These are phyloP conservation scores for Gadus macrocephalus DNA, from an alignment of 2,113 vertebrate species.

Conservation along the genomic window DNA sequence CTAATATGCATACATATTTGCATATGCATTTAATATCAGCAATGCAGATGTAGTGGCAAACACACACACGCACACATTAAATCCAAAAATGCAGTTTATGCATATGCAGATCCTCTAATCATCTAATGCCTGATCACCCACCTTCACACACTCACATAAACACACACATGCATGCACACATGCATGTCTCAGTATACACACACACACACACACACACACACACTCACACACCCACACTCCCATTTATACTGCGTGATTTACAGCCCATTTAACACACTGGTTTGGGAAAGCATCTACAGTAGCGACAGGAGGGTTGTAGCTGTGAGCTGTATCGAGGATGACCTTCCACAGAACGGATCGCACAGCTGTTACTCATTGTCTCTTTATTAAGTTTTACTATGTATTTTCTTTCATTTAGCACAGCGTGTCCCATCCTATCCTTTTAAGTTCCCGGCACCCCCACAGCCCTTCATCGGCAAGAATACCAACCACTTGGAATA, in stretches of 20 bases:
- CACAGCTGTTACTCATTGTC: not conserved
- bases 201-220: no score
- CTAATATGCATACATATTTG: no score
- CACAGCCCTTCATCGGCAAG: no score
- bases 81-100: not conserved
- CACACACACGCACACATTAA: not conserved
- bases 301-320: not conserved
- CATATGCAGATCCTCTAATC: not conserved
- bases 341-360: not conserved
- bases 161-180: not conserved
- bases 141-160: not conserved
- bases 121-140: not conserved
- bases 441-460: no score
- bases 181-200: not conserved
- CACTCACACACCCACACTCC: no score
- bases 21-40: no score
- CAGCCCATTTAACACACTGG: not conserved
- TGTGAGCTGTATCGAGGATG: not conserved
- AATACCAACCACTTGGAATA: no score
- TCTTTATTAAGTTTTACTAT: not conserved
- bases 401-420: no score
- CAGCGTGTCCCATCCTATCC: no score
- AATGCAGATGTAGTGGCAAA: not conserved
- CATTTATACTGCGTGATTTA: not conserved
- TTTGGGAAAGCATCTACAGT: not conserved